Percentiles rank a stretch among this genome's conserved stretches.
phyloP scores from a whole-genome alignment of 2,888 invertebrate genomes.

The Megalurothrips usitatus region DNA sequence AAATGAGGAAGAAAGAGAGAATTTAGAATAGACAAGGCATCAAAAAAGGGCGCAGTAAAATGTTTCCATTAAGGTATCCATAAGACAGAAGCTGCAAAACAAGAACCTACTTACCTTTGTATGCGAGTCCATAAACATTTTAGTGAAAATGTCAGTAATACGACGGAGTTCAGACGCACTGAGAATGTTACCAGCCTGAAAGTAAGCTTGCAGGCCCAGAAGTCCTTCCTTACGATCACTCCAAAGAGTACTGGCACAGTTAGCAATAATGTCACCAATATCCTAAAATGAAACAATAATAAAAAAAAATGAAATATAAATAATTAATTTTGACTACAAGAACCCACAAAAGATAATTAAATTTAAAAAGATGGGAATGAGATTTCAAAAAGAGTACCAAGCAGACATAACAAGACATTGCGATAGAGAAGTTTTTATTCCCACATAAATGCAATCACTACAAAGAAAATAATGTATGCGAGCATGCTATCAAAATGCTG shows the following conservation, averaged over 20 bases:
- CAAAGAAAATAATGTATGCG: not conserved
- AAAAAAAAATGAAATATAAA: not conserved
- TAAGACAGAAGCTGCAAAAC: too few species aligned
- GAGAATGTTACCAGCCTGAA: slow-evolving; percentile 64
- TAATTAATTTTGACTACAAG: not conserved
- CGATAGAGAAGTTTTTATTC: not conserved
- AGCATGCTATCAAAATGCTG: not conserved
- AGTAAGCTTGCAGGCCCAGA: slow-evolving; percentile 68
- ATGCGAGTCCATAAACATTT: slow-evolving; percentile 97
- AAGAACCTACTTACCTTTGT: slow-evolving; percentile 56
- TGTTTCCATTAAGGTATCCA: not conserved
- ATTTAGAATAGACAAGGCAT: slow-evolving; percentile 10
- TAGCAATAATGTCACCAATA: slow-evolving; percentile 77
- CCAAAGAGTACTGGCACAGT: slow-evolving; percentile 88
- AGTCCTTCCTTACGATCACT: slow-evolving; percentile 93
- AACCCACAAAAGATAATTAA: not conserved
- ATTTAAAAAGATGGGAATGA: not conserved
- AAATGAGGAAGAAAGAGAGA: slow-evolving; percentile 30
- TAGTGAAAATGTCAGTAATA: slow-evolving; percentile 88
- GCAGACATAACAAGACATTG: too few species aligned
- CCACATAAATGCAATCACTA: not conserved
- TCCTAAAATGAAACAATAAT: slow-evolving; percentile 53
- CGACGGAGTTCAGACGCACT: slow-evolving; percentile 68
- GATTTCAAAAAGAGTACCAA: not conserved
- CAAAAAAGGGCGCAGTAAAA: not conserved